Evolutionary conservation across 2,888 invertebrate species (phyloP), one percentile per base, ranked within the genome.

Genomic region (Watsonalla binaria): DNA sequence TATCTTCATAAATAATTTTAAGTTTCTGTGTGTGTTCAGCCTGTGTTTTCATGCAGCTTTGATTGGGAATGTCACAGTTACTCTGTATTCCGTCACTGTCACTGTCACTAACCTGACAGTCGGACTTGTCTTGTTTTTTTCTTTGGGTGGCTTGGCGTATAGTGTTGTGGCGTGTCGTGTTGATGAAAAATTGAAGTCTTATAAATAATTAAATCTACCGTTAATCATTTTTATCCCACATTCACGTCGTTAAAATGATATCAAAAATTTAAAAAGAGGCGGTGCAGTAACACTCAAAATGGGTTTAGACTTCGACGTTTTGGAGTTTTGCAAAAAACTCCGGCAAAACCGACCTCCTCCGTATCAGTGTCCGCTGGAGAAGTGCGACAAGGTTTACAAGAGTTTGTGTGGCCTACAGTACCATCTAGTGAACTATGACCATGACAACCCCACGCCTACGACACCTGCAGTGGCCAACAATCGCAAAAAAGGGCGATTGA

Each of bases 331-430:
- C 79, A 95, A 95, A 80, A 96, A 96, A 86, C 92, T 96, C 63
- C 92, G 94, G 56, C 94, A 94, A 66, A 95, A 95, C 76, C 95
- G 95, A 74, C 93, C 93, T 51, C 96, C 97, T 52, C 97, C 97
- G 51, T 97, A 96, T 84, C 94, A 94, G 70, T 98, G 97, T 75
- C 97, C 97, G 7, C 92, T 96, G 52, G 94, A 94, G 68, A 95
- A 95, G 72, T 97, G 97, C 86, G 95, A 95, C 64, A 95, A 95
- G 79, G 94, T 95, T 24, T 97, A 97, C 83, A 96, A 96, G 85
- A 96, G 96, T 59, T 94, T 96, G 61, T 95, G 95, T 61, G 97
- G 97, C 0, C 92, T 97, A 65, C 96, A 96, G 75, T 96, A 96
- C 79, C 97, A 97, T 78, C 85, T 97, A 66, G 94, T 95, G 62